Evolutionary conservation across 1,140 invertebrate species (phyloP).

Genomic region (Mamestra configurata): DNA sequence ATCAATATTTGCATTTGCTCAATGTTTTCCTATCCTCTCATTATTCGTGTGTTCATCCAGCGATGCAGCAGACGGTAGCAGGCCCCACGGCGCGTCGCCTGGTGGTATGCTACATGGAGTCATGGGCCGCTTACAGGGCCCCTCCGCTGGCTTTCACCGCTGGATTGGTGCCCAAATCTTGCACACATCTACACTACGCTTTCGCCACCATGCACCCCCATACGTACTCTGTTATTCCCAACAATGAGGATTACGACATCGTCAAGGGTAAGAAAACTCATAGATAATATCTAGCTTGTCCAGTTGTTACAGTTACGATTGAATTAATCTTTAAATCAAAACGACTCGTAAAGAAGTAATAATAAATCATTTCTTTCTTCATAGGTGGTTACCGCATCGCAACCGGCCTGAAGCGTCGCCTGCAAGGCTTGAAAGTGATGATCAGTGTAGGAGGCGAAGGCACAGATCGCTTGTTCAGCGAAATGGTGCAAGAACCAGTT

Average conservation of each 20-base stretch:
- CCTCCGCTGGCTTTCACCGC: conserved; percentile 91
- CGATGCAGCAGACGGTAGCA: conserved; percentile 77
- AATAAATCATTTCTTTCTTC: neutral
- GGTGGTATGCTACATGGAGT: conserved; percentile 92
- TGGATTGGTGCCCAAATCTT: conserved; percentile 92
- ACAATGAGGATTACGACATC: conserved; percentile 89
- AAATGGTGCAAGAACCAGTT: conserved; percentile 84
- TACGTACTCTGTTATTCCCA: conserved; percentile 88
- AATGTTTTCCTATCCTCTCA: neutral
- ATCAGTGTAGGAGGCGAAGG: conserved; percentile 88
- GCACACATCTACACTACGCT: conserved; percentile 94
- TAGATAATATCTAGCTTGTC: neutral
- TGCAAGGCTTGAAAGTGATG: conserved; percentile 87
- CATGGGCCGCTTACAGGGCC: conserved; percentile 90
- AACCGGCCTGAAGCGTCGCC: conserved; percentile 85
- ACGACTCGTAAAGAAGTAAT: neutral
- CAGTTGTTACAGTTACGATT: no score
- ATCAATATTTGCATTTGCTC: neutral
- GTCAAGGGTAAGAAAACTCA: conserved; percentile 86
- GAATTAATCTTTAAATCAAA: no score
- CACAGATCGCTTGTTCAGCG: conserved; percentile 86
- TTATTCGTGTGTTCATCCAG: conserved; percentile 53
- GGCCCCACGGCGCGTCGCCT: conserved; percentile 64
- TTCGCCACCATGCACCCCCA: conserved; percentile 92
- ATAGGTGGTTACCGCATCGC: conserved; percentile 88